Base-by-base conservation (phyloP, 2,888 invertebrate genomes). In the Callinectes sapidus region DNA sequence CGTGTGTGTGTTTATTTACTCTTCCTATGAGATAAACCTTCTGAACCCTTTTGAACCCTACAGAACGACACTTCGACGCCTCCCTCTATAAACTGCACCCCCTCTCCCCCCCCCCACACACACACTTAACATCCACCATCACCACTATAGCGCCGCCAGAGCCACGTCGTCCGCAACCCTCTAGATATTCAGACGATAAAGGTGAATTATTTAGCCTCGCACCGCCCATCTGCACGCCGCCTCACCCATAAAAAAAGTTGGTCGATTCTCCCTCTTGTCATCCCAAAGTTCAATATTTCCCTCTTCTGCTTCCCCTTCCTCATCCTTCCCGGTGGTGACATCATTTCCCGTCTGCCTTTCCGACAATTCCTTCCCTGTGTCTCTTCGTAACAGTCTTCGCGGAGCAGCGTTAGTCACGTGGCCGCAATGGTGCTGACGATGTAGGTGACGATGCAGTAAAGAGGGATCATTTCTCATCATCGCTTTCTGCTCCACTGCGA, bases 251-350 rank as follows among this genome's bases (percentile, higher is more conserved):
- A 32, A 81, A n/a, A 14, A 81, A 16, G 81, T 14, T 35, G 14
- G 35, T 35, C 81, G 16, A 35, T 81, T 35, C 81, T 35, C 81
- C 3, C 35, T 81, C 81, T 14, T 32, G 32, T 35, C 81, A 35
- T 35, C 35, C 35, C 81, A 35, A 81, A 81, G 81, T 35, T 81
- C 35, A 81, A 81, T 81, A 32, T 81, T 35, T 81, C 35, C 81
- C 18, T 81, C 71, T 28, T 71, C 71, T 35, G 5, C 81, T 35
- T 35, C 81, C n/a, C 18, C 35, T 35, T 81, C 81, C n/a, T 81
- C 71, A 23, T 71, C 81, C 35, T 81, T 71, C 35, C 81, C 35
- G 3, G 14, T 5, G 32, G 71, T 28, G 35, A 81, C 81, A 81
- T 35, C 32, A 81, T 71, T 71, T 71, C n/a, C 28, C 71, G 10